These are phyloP conservation scores for Halcyon smyrnensis DNA, from an alignment of 2,797 vertebrate genomes.

Conservation along the genomic window DNA sequence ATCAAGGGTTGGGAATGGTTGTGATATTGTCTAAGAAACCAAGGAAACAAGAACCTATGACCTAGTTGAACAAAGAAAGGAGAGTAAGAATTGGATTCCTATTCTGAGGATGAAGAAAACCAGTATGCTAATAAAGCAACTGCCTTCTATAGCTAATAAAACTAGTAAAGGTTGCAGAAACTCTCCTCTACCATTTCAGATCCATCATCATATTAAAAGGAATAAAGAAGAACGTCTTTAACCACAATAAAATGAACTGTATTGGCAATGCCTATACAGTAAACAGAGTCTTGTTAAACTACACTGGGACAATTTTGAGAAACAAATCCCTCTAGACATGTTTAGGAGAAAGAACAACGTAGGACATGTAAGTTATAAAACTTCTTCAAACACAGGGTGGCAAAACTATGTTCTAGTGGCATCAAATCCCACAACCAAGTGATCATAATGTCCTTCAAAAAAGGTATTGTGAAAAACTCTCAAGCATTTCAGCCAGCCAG, in stretches of 20 bases:
- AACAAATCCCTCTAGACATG: background rate
- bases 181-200: background rate
- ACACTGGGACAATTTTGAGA: background rate
- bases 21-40: background rate
- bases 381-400: background rate
- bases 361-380: background rate
- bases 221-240: background rate
- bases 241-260: background rate
- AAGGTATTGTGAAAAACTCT: background rate
- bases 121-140: background rate
- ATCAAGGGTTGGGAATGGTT: background rate
- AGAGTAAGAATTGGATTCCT: background rate
- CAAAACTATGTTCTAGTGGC: background rate
- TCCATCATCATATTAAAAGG: background rate
- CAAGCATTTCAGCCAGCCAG: constrained; percentile 52
- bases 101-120: background rate
- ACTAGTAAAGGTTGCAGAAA: background rate
- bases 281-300: background rate
- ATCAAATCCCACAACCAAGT: constrained; percentile 14
- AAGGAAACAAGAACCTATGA: background rate
- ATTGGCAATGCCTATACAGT: background rate
- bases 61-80: background rate
- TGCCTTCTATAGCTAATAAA: background rate
- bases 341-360: background rate
- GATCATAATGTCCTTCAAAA: constrained; percentile 58